Evolutionary conservation across 2,888 invertebrate genomes (phyloP), one percentile per base, ranked within the genome.

Genomic region (Caenorhabditis angaria): DNA sequence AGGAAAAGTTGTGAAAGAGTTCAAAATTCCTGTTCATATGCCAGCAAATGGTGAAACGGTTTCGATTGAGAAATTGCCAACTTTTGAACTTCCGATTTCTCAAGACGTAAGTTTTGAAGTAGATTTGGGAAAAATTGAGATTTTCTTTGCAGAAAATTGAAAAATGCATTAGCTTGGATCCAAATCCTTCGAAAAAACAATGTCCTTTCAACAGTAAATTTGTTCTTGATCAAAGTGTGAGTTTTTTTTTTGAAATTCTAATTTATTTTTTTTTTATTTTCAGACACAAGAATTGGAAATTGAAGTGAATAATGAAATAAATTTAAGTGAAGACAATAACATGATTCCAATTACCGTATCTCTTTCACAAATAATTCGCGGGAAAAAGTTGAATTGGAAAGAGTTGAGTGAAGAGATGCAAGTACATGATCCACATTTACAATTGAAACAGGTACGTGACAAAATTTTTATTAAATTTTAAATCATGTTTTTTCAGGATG

Each of bases 11-110:
- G 93, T 93, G 73, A 89, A 90, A 79, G 83, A 87, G 62, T 86
- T 83, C 65, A 65, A 72, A 18, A 50, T 88, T 12, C 81, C 79
- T 0, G 88, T 88, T 10, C 83, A 78, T 71, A 86, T 81, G 71
- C 99, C 99, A 27, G 97, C 96, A 0, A 99, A 99, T 90, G 99
- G 99, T 0, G 99, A 99, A 90, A 95, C 96, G 0, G 93, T 94
- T 82, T 90, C 92, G 27, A 95, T 99, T 67, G 91, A 91, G 35
- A 76, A 81, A 6, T 69, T 65, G 24, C 70, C 76, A 22, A 70
- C 70, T 12, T 25, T 86, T 10, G 79, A 82, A 50, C 58, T 85
- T 5, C 64, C 74, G 14, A 65, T 78, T 20, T 73, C 65, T 1
- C 12, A 65, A 5, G 67, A 72, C 53, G 63, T 68, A 58, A n/a